These are phyloP conservation scores for Gymnothorax reevesii DNA, from an alignment of 2,797 vertebrate species.

Conservation along the genomic window DNA sequence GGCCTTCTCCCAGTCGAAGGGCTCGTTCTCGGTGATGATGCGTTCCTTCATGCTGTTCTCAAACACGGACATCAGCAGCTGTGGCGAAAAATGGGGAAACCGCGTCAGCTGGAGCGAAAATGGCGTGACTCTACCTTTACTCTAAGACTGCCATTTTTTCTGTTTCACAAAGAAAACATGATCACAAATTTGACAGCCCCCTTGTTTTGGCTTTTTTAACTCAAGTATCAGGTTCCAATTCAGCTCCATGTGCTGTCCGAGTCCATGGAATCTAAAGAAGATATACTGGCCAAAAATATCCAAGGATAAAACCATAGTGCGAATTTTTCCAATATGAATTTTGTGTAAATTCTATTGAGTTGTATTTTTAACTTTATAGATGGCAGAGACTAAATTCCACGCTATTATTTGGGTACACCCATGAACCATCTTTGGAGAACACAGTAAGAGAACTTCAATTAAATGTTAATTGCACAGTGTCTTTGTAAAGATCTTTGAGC, in stretches of 20 bases:
- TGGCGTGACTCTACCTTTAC: not conserved
- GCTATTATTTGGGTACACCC: not conserved
- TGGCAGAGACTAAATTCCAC: not conserved
- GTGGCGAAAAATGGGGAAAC: constrained; percentile 34
- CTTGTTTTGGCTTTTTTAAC: not conserved
- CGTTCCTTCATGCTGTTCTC: constrained; percentile 98
- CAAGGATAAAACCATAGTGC: too few species aligned
- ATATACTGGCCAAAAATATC: too few species aligned
- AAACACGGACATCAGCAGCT: constrained; percentile 97
- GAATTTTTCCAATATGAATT: too few species aligned
- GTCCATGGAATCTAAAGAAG: too few species aligned
- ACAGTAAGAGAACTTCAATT: not conserved
- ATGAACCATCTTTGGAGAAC: not conserved
- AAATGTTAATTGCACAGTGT: too few species aligned
- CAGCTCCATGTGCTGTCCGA: too few species aligned
- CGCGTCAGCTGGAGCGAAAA: too few species aligned
- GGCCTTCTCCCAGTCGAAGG: constrained; percentile 96
- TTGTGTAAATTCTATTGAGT: too few species aligned
- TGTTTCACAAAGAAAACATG: not conserved
- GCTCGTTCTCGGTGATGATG: constrained; percentile 93
- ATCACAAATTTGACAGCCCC: not conserved
- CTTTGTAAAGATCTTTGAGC: too few species aligned
- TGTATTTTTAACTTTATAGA: too few species aligned
- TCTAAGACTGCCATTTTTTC: too few species aligned
- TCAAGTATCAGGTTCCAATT: not conserved